Conservation (phyloP, 2,113 vertebrate species). For the Glaucidium brasilianum region DNA sequence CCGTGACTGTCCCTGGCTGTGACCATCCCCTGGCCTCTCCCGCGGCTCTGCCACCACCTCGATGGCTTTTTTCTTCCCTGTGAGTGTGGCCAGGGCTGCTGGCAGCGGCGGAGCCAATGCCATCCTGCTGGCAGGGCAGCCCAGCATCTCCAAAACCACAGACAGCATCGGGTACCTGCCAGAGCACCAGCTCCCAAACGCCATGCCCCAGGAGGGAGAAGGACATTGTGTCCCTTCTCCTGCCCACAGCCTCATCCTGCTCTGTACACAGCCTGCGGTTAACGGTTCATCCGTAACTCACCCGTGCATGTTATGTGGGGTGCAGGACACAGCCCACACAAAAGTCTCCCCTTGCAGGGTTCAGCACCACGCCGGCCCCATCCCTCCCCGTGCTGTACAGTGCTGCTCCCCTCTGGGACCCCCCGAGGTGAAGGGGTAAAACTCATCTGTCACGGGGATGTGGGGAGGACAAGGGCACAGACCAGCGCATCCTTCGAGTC, state of each 20-base stretch:
- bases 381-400: neutral
- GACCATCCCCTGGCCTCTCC: neutral
- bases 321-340: accelerated
- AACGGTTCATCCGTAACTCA: accelerated
- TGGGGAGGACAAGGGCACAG: neutral
- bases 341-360: neutral
- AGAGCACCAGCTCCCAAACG: neutral
- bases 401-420: neutral
- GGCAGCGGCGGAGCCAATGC: neutral
- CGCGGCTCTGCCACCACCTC: accelerated
- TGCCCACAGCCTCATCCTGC: neutral
- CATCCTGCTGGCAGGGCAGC: neutral
- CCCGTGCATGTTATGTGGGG: accelerated
- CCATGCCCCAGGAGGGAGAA: neutral
- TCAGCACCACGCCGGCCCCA: neutral
- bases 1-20: neutral
- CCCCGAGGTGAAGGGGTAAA: accelerated
- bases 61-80: neutral
- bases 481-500: neutral
- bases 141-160: accelerated
- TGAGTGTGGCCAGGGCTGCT: accelerated
- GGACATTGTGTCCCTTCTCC: neutral
- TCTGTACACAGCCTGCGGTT: neutral
- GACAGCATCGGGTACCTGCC: neutral
- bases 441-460: accelerated